Evolutionary conservation across 2,113 vertebrate genomes (phyloP).

Genomic region (Pollachius pollachius): DNA sequence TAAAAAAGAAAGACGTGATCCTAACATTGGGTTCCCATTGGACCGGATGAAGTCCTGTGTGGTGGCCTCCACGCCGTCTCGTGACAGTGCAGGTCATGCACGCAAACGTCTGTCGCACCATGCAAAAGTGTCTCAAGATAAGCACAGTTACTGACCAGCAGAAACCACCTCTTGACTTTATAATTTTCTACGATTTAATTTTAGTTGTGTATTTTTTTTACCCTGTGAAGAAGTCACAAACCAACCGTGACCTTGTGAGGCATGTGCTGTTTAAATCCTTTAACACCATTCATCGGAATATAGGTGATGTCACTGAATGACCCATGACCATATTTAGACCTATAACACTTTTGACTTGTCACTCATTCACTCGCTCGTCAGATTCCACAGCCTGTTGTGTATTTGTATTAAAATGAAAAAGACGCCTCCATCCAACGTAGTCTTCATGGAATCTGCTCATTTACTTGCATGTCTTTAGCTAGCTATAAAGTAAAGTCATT

Average conservation of each 20-base stretch:
- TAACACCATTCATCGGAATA: conserved; percentile 32
- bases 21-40: conserved; percentile 59
- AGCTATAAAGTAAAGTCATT: conserved; percentile 30
- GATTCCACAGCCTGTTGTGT: neutral
- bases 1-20: conserved; percentile 37
- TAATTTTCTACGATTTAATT: conserved; percentile 34
- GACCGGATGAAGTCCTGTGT: conserved; percentile 48
- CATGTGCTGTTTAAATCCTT: conserved; percentile 45
- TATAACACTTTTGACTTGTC: conserved; percentile 14
- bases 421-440: conserved; percentile 4
- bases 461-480: conserved; percentile 15
- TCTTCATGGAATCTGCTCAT: conserved; percentile 18
- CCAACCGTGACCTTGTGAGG: conserved; percentile 41
- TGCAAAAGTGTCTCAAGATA: conserved; percentile 54
- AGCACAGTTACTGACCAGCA: conserved; percentile 75
- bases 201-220: conserved; percentile 16
- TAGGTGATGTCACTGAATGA: conserved; percentile 38
- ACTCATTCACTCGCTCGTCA: conserved; percentile 3
- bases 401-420: conserved; percentile 10
- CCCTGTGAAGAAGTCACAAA: conserved; percentile 61
- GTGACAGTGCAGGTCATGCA: conserved; percentile 46
- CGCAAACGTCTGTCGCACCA: conserved; percentile 51
- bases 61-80: conserved; percentile 49
- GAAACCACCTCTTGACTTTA: conserved; percentile 62
- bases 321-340: conserved; percentile 19